Conservation (phyloP, 2,113 vertebrate species). For the Loxodonta africana region DNA sequence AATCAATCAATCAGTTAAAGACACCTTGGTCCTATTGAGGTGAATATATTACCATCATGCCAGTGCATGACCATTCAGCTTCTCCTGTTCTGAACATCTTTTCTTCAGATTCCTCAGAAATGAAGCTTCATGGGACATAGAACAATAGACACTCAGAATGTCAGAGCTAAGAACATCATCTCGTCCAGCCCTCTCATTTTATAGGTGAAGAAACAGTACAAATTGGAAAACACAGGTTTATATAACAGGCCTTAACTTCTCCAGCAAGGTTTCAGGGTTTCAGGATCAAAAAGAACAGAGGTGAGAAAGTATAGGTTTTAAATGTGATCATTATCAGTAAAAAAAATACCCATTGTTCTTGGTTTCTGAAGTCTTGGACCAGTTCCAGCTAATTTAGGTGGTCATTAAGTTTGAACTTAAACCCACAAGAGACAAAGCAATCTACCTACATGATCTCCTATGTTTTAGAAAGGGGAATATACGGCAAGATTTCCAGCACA, state of each 20-base stretch:
- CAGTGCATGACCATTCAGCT: neutral
- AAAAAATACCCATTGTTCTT: slow-evolving; percentile 21
- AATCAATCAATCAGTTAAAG: neutral
- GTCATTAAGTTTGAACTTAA: slow-evolving; percentile 57
- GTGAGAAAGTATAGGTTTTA: slow-evolving; percentile 10
- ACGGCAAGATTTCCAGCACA: slow-evolving; percentile 25
- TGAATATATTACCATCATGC: neutral
- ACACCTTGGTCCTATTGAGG: neutral
- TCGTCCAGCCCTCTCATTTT: neutral
- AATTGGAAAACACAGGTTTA: neutral
- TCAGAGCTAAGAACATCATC: neutral
- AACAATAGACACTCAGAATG: neutral
- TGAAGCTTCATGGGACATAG: neutral
- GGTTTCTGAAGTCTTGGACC: slow-evolving; percentile 44
- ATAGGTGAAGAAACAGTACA: slow-evolving; percentile 26
- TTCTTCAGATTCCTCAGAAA: neutral
- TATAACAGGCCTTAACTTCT: slow-evolving; percentile 16
- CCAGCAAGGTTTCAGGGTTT: slow-evolving; percentile 28
- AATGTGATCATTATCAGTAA: neutral
- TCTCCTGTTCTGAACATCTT: neutral
- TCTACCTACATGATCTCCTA: neutral
- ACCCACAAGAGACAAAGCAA: neutral
- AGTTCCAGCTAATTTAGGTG: slow-evolving; percentile 36
- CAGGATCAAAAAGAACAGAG: slow-evolving; percentile 39
- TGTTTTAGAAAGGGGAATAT: neutral